A percentile compares a stretch with the other conserved stretches of the same genome.
Evolutionary conservation across 2,888 invertebrate genomes (phyloP).

Genomic region (Clitarchus hookeri): DNA sequence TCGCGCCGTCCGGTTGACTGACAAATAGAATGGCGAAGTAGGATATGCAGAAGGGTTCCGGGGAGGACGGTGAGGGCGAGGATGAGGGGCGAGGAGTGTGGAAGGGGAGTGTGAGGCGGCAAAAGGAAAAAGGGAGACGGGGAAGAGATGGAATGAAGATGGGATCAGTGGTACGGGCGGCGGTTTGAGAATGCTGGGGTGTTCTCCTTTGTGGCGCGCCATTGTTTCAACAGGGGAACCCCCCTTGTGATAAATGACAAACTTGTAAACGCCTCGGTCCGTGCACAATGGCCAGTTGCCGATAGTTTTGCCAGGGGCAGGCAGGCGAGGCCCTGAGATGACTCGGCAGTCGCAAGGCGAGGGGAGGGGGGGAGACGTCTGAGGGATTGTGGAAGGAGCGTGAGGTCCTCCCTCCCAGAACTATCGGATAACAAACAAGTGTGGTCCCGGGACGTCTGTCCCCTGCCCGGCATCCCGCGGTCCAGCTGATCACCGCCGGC

Average conservation of each 20-base stretch:
- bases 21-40: slow-evolving; percentile 8
- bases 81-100: background rate
- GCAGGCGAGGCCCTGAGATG: no score
- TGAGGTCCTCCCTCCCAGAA: background rate
- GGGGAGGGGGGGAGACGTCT: background rate
- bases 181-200: background rate
- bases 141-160: background rate
- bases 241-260: background rate
- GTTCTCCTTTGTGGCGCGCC: background rate
- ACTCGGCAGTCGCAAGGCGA: no score
- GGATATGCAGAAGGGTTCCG: background rate
- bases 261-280: background rate
- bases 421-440: slow-evolving; percentile 14
- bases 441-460: background rate
- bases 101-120: background rate
- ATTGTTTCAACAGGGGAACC: background rate
- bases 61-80: background rate
- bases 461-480: background rate
- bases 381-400: background rate
- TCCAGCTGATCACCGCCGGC: background rate
- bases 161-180: background rate
- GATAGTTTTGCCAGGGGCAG: background rate
- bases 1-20: background rate
- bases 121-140: no score
- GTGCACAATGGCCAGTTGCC: background rate